Conservation (phyloP, 2,113 vertebrate species). For the Clupea harengus region DNA sequence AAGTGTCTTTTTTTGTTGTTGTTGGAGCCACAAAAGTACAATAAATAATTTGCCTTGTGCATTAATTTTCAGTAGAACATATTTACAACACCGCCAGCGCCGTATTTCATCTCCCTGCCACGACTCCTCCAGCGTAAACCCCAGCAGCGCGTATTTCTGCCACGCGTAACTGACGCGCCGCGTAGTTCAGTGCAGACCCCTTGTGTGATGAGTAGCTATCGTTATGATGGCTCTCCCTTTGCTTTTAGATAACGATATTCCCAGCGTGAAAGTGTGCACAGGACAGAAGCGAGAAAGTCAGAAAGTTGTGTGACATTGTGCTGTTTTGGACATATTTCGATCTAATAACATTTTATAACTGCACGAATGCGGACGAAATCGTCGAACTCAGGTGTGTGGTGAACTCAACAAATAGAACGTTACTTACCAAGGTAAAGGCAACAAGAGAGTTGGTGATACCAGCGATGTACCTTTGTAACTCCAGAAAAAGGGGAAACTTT, state of each 20-base stretch:
- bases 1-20: neutral
- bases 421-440: neutral
- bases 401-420: neutral
- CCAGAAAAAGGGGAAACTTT: neutral
- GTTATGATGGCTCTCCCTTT: neutral
- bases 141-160: neutral
- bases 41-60: neutral
- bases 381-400: neutral
- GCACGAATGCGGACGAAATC: neutral
- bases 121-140: neutral
- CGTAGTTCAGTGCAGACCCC: neutral
- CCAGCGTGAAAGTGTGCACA: neutral
- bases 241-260: neutral
- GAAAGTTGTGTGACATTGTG: conserved; percentile 50
- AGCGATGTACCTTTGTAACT: neutral
- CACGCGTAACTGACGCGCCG: conserved; percentile 9
- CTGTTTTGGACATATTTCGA: neutral
- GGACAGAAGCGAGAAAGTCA: conserved; percentile 34
- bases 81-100: neutral
- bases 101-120: neutral
- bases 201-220: neutral
- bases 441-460: neutral
- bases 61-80: neutral
- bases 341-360: neutral
- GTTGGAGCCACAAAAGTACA: neutral